Base-by-base conservation (phyloP, 2,113 vertebrate genomes). In the Quiscalus mexicanus region DNA sequence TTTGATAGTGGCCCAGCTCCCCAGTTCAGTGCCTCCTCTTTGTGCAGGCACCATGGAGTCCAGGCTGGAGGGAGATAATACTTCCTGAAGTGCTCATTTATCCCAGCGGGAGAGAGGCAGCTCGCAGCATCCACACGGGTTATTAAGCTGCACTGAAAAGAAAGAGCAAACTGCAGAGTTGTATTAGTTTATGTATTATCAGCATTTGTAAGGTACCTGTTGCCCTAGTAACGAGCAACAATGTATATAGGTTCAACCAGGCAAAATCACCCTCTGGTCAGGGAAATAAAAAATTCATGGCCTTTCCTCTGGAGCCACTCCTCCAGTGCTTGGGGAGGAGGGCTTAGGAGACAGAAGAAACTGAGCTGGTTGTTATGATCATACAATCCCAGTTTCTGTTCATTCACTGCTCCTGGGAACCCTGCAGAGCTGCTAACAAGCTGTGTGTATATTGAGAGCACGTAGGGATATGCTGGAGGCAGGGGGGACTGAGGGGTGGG, bases 31-130 rank as follows among this genome's bases (percentile, higher is more conserved):
- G 94, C 94, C 86, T 96, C 44, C 11, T 87, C 93, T 93, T 95
- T 97, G 97, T 95, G 92, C 4, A 0, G 69, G 53, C 91, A 79
- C 92, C 55, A 4, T 50, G 20, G 93, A 92, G 89, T 58, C 93
- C 44, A 2, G 4, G 39, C 87, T 94, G 84, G 82, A 93, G 63
- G 91, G 91, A 95, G 80, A 77, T 96, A 91, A 95, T 85, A 78
- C 94, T 96, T 97, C 95, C 95, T 94, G 83, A 96, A 94, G 90
- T 45, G 89, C 96, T 95, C 92, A 65, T 96, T 96, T 92, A 93
- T 65, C 96, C 70, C 94, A 91, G 94, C 88, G 4, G 96, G 95
- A 77, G 91, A 30, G 75, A 84, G 65, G 94, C 56, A 2, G 91
- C 90, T 45, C 50, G 84, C 95, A 93, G 94, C 93, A 91, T 90